Evolutionary conservation across 1,140 invertebrate species (phyloP).

Genomic region (Agrypnia vestita): DNA sequence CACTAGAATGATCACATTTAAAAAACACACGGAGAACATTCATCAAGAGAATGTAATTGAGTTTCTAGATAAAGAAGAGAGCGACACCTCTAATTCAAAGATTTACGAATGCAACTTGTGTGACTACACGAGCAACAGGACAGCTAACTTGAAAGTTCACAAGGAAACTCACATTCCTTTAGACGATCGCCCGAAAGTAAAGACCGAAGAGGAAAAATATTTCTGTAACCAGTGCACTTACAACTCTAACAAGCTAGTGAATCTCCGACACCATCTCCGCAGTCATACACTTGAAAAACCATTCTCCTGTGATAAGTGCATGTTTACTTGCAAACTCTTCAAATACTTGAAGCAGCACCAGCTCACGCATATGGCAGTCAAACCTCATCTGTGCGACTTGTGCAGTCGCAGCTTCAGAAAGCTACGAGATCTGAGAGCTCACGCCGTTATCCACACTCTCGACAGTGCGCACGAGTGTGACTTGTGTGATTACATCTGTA

Average conservation of each 20-base stretch:
- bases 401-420: conserved; percentile 16
- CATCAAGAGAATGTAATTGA: background rate
- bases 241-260: background rate
- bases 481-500: conserved; percentile 20
- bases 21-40: conserved; percentile 6
- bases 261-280: conserved; percentile 6
- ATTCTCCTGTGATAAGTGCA: conserved; percentile 7
- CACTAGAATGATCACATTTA: background rate
- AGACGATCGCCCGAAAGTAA: background rate
- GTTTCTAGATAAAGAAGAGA: background rate
- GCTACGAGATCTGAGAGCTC: conserved; percentile 9
- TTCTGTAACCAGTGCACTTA: conserved; percentile 12
- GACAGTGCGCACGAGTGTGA: background rate
- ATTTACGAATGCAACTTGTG: background rate
- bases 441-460: background rate
- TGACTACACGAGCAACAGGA: conserved; percentile 1
- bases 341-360: conserved; percentile 25
- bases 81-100: background rate
- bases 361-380: background rate
- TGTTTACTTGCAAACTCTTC: conserved; percentile 4
- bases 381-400: conserved; percentile 12
- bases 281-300: background rate
- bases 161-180: background rate
- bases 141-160: background rate
- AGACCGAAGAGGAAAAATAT: background rate